Evolutionary conservation across 2,797 vertebrate genomes (phyloP).

Genomic region (Acrossocheilus wenchowensis): DNA sequence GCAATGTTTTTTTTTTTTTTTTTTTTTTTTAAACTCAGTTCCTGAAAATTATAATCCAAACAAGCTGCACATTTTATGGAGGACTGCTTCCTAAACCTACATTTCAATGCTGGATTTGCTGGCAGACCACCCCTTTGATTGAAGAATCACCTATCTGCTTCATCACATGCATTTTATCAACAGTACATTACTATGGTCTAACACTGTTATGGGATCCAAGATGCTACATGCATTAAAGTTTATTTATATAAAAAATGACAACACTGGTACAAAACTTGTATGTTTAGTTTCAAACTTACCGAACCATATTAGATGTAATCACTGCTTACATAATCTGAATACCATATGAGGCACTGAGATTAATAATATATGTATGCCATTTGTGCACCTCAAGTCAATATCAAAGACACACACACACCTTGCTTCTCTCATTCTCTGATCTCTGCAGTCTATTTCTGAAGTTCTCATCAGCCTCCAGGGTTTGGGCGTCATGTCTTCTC

Average conservation of each 20-base stretch:
- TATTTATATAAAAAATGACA: not conserved
- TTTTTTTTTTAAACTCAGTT: no score
- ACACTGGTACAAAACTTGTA: not conserved
- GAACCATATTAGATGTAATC: not conserved
- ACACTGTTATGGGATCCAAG: not conserved
- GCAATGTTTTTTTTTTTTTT: no score
- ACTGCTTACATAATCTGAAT: constrained; percentile 3
- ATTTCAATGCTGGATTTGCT: no score
- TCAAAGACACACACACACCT: constrained; percentile 72
- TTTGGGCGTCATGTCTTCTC: constrained; percentile 76
- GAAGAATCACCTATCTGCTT: not conserved
- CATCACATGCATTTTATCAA: not conserved
- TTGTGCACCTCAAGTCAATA: constrained; percentile 56
- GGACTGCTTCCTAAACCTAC: no score
- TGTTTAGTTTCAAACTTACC: not conserved
- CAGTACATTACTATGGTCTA: not conserved
- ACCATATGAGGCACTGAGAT: not conserved
- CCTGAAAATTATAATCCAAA: no score
- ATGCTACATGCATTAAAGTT: not conserved
- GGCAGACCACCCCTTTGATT: no score
- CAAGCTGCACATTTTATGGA: no score
- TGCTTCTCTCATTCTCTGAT: constrained; percentile 83
- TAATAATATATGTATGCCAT: constrained; percentile 30
- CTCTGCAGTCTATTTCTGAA: constrained; percentile 79
- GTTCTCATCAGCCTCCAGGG: constrained; percentile 74